Conservation (phyloP, 2,797 vertebrate species). For the Buceros bicornis region DNA sequence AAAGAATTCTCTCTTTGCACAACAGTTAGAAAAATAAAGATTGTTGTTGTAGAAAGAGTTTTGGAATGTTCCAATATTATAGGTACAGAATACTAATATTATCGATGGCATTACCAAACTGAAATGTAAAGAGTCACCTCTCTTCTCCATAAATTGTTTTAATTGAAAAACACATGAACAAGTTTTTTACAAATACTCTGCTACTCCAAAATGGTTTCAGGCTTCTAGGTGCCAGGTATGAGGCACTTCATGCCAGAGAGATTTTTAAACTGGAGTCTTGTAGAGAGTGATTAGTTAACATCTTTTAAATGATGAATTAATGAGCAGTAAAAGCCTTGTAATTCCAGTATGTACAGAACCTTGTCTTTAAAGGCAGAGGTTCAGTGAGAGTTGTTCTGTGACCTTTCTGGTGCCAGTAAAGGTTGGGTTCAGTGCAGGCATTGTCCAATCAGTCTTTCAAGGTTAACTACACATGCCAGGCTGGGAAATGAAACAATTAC, state of each 20-base stretch:
- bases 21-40: not conserved
- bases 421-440: conserved; percentile 77
- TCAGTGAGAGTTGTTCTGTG: conserved; percentile 69
- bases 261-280: conserved; percentile 59
- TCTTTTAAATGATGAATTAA: conserved; percentile 79
- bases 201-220: not conserved
- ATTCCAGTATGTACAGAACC: conserved; percentile 72
- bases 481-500: conserved; percentile 84
- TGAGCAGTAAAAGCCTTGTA: conserved; percentile 75
- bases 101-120: not conserved
- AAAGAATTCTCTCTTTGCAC: not conserved
- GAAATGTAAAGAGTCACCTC: not conserved
- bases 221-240: conserved; percentile 14
- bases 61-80: not conserved
- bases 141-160: not conserved
- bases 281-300: conserved; percentile 76
- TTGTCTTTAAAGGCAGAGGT: conserved; percentile 72
- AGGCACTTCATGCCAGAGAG: conserved; percentile 39
- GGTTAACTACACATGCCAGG: conserved; percentile 83
- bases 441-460: conserved; percentile 80
- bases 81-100: not conserved
- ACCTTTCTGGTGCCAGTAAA: conserved; percentile 80
- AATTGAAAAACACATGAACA: not conserved
- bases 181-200: not conserved
- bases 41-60: not conserved